A percentile compares a stretch with the other conserved stretches of the same genome.
phyloP scores from a whole-genome alignment of 1,140 invertebrate species.

The Achatina immaculata region DNA sequence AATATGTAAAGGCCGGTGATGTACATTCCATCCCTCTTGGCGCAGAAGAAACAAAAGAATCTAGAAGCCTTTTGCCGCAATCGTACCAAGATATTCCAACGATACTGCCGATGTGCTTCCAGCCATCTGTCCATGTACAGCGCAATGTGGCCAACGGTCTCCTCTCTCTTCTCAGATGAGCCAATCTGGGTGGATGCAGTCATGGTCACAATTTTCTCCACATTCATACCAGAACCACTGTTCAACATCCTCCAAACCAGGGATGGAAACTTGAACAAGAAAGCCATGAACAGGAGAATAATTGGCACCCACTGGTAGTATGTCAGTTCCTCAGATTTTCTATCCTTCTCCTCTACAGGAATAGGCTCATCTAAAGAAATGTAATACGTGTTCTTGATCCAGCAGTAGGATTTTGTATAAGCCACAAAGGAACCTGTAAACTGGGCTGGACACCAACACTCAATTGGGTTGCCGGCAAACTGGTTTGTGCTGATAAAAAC shows the following conservation, averaged over 20 bases:
- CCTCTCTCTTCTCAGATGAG: constrained; percentile 54
- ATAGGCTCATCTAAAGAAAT: constrained; percentile 67
- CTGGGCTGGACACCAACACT: constrained; percentile 71
- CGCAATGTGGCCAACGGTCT: constrained; percentile 60
- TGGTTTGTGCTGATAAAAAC: constrained; percentile 72
- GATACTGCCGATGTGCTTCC: constrained; percentile 63
- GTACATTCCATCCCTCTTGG: constrained; percentile 73
- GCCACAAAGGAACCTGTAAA: constrained; percentile 70
- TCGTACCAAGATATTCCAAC: constrained; percentile 57
- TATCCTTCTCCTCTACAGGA: constrained; percentile 53
- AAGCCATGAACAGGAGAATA: constrained; percentile 67
- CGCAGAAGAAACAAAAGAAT: constrained; percentile 66
- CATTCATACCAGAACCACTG: constrained; percentile 59
- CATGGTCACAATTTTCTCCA: constrained; percentile 64
- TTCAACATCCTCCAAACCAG: constrained; percentile 66
- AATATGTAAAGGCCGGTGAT: constrained; percentile 72
- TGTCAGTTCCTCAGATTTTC: constrained; percentile 59
- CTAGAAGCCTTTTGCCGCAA: constrained; percentile 58
- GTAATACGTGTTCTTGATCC: constrained; percentile 73
- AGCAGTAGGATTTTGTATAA: constrained; percentile 71
- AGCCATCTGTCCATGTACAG: constrained; percentile 64
- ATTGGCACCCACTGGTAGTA: constrained; percentile 71
- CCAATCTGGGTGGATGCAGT: constrained; percentile 58
- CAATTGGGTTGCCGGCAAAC: constrained; percentile 83
- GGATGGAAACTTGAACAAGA: constrained; percentile 67